Evolutionary conservation across 2,113 vertebrate species (phyloP).

Genomic region (Deroptyus accipitrinus): DNA sequence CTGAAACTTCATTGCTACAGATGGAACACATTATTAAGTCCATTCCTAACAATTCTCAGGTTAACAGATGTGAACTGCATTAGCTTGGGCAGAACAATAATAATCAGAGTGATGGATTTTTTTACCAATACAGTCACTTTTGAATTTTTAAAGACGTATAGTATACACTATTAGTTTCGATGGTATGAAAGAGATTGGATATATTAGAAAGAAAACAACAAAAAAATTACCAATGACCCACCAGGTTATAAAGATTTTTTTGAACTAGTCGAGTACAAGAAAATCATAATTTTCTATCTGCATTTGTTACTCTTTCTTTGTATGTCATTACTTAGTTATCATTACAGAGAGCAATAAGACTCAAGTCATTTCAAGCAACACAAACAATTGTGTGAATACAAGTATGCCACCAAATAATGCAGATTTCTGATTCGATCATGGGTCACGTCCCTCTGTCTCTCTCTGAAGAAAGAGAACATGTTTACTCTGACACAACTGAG

Average conservation of each 20-base stretch:
- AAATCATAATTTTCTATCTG: neutral
- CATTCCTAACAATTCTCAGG: neutral
- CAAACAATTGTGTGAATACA: neutral
- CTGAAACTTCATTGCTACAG: neutral
- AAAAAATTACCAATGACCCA: neutral
- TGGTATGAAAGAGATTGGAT: neutral
- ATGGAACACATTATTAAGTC: neutral
- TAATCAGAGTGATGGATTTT: neutral
- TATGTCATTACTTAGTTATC: neutral
- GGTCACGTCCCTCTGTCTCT: neutral
- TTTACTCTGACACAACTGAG: neutral
- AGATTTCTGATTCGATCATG: neutral
- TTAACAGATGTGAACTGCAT: neutral
- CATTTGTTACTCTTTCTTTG: neutral
- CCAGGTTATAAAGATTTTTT: neutral
- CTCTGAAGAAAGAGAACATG: neutral
- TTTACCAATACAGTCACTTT: neutral
- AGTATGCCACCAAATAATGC: rapidly evolving
- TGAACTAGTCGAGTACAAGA: neutral
- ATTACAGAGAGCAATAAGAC: neutral
- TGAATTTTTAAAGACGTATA: neutral
- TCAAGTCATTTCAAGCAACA: neutral
- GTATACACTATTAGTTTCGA: neutral
- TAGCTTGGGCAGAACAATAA: neutral
- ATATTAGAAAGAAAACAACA: neutral